Percentiles rank a stretch among this genome's conserved stretches.
phyloP scores from a whole-genome alignment of 2,888 invertebrate species.

The Acrobasis suavella region DNA sequence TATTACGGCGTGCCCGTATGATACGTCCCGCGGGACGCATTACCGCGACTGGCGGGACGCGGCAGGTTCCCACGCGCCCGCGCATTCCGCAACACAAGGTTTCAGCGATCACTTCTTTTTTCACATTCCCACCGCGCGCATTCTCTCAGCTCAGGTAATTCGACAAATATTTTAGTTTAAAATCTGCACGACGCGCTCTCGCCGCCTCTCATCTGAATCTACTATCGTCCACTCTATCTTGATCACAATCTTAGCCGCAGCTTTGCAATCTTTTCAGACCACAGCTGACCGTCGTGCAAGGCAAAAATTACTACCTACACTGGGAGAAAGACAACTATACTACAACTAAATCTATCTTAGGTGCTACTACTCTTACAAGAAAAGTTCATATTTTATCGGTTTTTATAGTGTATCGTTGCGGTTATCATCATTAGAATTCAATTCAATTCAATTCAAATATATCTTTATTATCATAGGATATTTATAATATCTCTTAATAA shows the following conservation, averaged over 20 bases:
- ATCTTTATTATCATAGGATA: too few species aligned
- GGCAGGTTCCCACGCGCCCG: conserved; percentile 42
- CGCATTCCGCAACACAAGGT: conserved; percentile 28
- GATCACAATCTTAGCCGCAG: neutral
- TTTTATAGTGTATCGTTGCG: too few species aligned
- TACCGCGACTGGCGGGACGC: conserved; percentile 25
- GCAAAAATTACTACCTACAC: too few species aligned
- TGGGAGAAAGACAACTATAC: too few species aligned
- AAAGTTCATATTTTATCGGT: too few species aligned
- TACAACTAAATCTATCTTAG: too few species aligned
- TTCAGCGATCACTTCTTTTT: conserved; percentile 30
- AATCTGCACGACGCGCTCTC: neutral
- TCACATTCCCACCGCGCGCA: conserved; percentile 29
- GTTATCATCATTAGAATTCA: too few species aligned
- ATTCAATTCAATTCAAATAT: too few species aligned
- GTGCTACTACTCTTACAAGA: too few species aligned
- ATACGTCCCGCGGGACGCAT: conserved; percentile 22
- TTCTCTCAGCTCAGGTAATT: conserved; percentile 27
- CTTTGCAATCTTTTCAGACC: too few species aligned
- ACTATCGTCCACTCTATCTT: neutral
- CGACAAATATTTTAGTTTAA: conserved; percentile 8
- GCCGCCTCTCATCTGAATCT: neutral
- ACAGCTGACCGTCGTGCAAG: too few species aligned
- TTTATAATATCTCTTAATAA: too few species aligned
- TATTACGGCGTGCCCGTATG: neutral